Conservation (phyloP, 2,797 vertebrate genomes). For the Arrhamphus sclerolepis region DNA sequence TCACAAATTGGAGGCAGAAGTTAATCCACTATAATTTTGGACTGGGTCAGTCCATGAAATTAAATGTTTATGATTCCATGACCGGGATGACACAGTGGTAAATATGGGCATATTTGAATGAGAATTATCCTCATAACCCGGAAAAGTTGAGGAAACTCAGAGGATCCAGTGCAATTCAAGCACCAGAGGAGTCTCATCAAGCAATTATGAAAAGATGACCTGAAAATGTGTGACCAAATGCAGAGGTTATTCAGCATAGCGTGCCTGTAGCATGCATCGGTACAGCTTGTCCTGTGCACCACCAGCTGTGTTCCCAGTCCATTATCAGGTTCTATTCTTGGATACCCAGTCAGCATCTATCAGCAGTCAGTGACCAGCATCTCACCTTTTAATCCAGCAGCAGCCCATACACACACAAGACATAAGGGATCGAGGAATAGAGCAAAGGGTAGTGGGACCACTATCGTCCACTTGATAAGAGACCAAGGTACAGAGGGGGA, state of each 20-base stretch:
- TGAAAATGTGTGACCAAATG: constrained; percentile 21
- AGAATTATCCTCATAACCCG: no score
- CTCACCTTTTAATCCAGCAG: constrained; percentile 72
- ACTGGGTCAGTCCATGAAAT: no score
- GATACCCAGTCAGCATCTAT: constrained; percentile 67
- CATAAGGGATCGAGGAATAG: constrained; percentile 17
- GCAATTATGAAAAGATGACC: constrained; percentile 10
- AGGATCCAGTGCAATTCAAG: not conserved
- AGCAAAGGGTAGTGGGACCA: constrained; percentile 37
- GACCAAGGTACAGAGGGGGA: constrained; percentile 10
- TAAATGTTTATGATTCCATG: no score
- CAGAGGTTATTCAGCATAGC: constrained; percentile 17
- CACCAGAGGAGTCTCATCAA: not conserved
- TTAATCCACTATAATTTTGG: no score
- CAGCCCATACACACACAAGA: constrained; percentile 33
- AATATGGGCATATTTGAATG: no score
- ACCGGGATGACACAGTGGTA: no score
- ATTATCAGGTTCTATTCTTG: constrained; percentile 73
- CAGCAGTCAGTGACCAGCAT: constrained; percentile 66
- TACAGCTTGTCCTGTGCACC: constrained; percentile 41
- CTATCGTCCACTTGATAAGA: constrained; percentile 37
- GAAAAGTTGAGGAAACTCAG: no score
- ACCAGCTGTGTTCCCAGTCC: constrained; percentile 48
- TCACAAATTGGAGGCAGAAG: not conserved
- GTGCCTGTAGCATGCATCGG: constrained; percentile 11